Base-by-base conservation (phyloP, 2,113 vertebrate species). In the Rafetus swinhoei region DNA sequence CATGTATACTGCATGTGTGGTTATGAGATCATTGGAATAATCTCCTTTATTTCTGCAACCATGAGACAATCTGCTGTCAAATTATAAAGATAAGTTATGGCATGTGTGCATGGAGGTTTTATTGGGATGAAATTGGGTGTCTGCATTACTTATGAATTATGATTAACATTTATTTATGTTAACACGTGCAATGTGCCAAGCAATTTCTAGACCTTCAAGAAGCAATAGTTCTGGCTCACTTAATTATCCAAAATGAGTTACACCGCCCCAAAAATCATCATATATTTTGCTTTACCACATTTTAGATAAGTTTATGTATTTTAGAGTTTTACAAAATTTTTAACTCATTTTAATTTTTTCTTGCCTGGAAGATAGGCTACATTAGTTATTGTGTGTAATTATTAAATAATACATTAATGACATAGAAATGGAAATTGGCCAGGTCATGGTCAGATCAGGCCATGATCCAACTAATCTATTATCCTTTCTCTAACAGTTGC, bases 191-290 rank as follows among this genome's bases (percentile, higher is more conserved):
- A 18, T 32, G 65, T n/a, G 15, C 32, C 29, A 32, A n/a, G 32
- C 65, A 29, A 29, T 69, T 94, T 89, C 87, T 87, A 82, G 74
- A 59, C 32, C 94, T 95, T 96, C 95, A 84, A 82, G 96, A 94
- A 95, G 93, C 50, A 94, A 96, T 95, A 96, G 96, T 96, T 95
- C 96, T 95, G 91, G 94, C 90, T 93, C 32, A 90, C 86, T 88
- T 91, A 96, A 84, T 84, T 62, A 77, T 55, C 52, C 91, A 80
- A 81, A 82, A 91, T 82, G 89, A 97, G 95, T 95, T 95, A 80
- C 79, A 45, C 27, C 27, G n/a, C 59, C 53, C 74, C 29, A 32
- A 53, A 54, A 29, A 12, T 50, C 88, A 85, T 56, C 84, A 91
- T 32, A 50, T 3, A 25, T 5, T 15, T 27, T 80, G 60, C 45